A percentile compares a stretch with the other conserved stretches of the same genome.
Conservation (phyloP, 2,888 invertebrate species). For the Empis stercorea region DNA sequence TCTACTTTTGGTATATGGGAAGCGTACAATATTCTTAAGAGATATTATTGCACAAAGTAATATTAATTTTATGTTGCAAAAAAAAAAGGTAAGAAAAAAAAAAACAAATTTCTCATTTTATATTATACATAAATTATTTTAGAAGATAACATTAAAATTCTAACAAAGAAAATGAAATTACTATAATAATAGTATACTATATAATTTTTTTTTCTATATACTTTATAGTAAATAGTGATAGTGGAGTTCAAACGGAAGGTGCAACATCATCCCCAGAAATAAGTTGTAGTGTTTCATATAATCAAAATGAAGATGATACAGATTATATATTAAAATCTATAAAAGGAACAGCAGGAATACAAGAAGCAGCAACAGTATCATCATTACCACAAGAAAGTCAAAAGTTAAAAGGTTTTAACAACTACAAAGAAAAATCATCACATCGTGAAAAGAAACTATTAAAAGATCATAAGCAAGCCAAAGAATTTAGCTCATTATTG, state of each 20-base stretch:
- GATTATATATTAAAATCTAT: background rate
- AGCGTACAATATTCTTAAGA: no score
- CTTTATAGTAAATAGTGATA: conserved; percentile 47
- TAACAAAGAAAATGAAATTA: no score
- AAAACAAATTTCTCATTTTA: no score
- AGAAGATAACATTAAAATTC: no score
- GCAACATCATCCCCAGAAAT: conserved; percentile 34
- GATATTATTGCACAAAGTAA: no score
- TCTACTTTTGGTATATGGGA: no score
- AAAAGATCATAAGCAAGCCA: conserved; percentile 43
- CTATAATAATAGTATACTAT: no score
- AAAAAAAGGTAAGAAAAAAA: no score
- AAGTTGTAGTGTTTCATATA: conserved; percentile 16
- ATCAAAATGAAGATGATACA: conserved; percentile 6
- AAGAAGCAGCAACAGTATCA: background rate
- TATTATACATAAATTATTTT: no score
- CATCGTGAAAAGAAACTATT: conserved; percentile 41
- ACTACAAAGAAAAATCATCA: conserved; percentile 21
- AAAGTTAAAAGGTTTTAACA: background rate
- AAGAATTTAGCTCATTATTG: conserved; percentile 39
- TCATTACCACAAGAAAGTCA: background rate
- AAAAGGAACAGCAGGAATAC: background rate
- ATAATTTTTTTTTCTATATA: no score
- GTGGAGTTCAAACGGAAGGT: conserved; percentile 52
- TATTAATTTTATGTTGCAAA: no score